Percentiles rank a stretch among this genome's conserved stretches.
These are phyloP conservation scores for Nycticorax nycticorax DNA, from an alignment of 2,113 vertebrate genomes.

Conservation along the genomic window DNA sequence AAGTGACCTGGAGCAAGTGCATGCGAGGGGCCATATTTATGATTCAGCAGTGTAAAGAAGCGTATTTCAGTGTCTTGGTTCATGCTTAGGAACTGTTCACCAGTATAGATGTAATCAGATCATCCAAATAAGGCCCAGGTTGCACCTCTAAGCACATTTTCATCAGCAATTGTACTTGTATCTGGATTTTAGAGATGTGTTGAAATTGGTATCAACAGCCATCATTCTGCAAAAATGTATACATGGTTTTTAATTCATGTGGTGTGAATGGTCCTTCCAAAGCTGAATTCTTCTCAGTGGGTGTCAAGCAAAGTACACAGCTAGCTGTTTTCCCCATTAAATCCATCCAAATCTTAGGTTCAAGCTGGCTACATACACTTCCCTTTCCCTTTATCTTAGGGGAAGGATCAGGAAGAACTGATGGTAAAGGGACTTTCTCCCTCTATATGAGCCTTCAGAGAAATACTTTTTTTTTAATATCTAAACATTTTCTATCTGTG, in stretches of 20 bases:
- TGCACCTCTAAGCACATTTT: neutral
- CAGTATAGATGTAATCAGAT: neutral
- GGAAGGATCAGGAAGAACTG: neutral
- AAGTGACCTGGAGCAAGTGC: neutral
- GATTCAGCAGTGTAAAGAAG: neutral
- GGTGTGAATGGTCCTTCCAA: neutral
- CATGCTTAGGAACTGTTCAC: neutral
- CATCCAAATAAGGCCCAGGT: neutral
- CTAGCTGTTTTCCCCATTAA: rapidly evolving
- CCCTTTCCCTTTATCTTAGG: neutral
- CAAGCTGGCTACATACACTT: rapidly evolving
- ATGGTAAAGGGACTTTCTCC: neutral
- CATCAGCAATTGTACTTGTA: too few relatives aligned
- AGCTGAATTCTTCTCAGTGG: neutral
- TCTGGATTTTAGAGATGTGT: neutral
- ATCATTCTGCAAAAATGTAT: neutral
- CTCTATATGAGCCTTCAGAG: neutral
- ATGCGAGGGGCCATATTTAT: neutral
- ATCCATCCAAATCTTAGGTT: neutral
- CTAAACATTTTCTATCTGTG: neutral
- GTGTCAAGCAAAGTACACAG: neutral
- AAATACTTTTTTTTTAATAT: rapidly evolving
- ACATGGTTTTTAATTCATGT: neutral
- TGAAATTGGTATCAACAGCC: neutral
- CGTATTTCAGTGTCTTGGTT: neutral